Percentiles rank a stretch among this genome's conserved stretches.
Conservation (phyloP, 2,888 invertebrate genomes). For the Stenodema calcarata region DNA sequence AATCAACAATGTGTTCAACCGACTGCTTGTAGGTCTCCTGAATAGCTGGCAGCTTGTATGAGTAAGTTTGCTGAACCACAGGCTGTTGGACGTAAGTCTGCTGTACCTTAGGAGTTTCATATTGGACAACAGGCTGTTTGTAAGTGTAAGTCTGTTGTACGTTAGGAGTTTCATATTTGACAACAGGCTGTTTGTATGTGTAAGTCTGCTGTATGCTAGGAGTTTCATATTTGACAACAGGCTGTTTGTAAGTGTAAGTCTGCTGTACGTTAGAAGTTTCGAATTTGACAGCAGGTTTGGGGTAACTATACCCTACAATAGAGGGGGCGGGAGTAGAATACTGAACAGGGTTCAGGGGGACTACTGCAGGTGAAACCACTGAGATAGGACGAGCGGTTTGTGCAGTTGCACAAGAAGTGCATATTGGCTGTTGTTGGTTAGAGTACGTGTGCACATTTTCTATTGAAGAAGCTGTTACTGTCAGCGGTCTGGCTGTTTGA, state of each 20-base stretch:
- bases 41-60: constrained; percentile 1
- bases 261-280: constrained; percentile 37
- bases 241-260: constrained; percentile 12
- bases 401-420: constrained; percentile 26
- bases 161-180: constrained; percentile 2
- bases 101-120: not conserved
- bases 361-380: constrained; percentile 46
- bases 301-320: constrained; percentile 33
- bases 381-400: constrained; percentile 48
- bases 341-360: constrained; percentile 31
- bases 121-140: not conserved
- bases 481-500: constrained; percentile 47
- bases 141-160: constrained; percentile 20
- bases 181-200: constrained; percentile 26
- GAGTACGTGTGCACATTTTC: not conserved
- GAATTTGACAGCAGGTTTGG: constrained; percentile 36
- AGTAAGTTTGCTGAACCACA: not conserved
- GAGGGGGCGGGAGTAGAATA: constrained; percentile 35
- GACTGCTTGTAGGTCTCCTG: constrained; percentile 1
- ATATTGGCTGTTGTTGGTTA: constrained; percentile 12
- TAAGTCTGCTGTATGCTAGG: not conserved
- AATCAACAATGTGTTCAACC: constrained; percentile 49
- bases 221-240: constrained; percentile 11
- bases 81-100: not conserved
- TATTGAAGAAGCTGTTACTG: constrained; percentile 50